These are phyloP conservation scores for Poecilia latipinna DNA, from an alignment of 2,113 vertebrate species.

Conservation along the genomic window DNA sequence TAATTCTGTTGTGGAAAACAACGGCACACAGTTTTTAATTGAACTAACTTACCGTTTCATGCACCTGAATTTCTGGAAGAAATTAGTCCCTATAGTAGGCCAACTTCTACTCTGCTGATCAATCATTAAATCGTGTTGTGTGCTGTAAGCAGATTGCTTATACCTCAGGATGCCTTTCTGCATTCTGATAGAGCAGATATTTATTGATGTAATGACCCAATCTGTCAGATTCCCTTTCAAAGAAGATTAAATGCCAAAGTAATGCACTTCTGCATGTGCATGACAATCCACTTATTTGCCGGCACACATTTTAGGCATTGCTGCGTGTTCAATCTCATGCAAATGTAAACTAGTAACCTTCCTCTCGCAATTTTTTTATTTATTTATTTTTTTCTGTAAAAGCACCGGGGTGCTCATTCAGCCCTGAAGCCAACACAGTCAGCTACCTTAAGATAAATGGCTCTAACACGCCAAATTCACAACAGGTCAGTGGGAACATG, in stretches of 20 bases:
- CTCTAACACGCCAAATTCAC: slow-evolving; percentile 26
- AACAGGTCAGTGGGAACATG: slow-evolving; percentile 44
- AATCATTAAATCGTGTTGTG: neutral
- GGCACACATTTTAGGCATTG: neutral
- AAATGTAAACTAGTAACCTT: slow-evolving; percentile 7
- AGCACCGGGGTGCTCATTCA: neutral
- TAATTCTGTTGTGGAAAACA: too few species aligned
- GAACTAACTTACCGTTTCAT: too few species aligned
- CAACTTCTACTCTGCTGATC: neutral
- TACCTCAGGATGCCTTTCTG: neutral
- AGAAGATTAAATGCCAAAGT: neutral
- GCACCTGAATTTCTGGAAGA: too few species aligned
- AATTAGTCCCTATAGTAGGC: neutral
- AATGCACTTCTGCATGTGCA: neutral
- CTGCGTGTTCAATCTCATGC: neutral
- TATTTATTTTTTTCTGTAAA: neutral
- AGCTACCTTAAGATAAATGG: slow-evolving; percentile 9
- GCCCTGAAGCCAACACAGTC: slow-evolving; percentile 4
- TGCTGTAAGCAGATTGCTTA: neutral
- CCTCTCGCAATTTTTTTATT: neutral
- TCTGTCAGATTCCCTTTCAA: neutral
- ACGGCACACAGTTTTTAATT: too few species aligned
- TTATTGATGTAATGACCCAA: neutral
- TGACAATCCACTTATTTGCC: neutral
- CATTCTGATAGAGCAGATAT: neutral